Evolutionary conservation across 2,113 vertebrate species (phyloP).

Genomic region (Phyllostomus hastatus): DNA sequence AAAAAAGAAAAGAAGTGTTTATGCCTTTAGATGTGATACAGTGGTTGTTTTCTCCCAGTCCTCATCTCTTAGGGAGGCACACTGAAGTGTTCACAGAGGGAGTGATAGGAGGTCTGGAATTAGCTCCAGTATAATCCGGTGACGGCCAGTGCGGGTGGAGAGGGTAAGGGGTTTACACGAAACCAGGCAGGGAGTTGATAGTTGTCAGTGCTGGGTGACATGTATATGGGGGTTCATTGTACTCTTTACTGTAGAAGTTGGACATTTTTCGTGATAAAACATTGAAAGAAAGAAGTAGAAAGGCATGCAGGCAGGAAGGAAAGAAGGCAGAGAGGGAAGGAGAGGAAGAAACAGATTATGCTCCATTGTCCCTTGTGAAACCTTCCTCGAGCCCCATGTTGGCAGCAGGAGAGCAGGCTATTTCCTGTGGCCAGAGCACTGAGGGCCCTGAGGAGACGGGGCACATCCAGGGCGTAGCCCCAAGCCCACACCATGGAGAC

Average conservation of each 20-base stretch:
- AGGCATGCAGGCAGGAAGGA: not conserved
- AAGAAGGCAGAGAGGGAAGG: not conserved
- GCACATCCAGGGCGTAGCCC: too few species aligned
- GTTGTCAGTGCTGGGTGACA: not conserved
- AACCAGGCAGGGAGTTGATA: not conserved
- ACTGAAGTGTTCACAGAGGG: not conserved
- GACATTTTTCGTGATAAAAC: not conserved
- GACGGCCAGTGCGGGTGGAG: rapidly evolving
- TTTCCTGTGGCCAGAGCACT: not conserved
- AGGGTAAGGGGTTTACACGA: not conserved
- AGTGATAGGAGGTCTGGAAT: not conserved
- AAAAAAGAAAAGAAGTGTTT: not conserved
- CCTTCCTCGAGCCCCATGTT: not conserved
- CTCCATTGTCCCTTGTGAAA: not conserved
- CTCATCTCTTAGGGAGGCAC: not conserved
- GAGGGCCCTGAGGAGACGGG: not conserved
- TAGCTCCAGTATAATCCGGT: too few species aligned
- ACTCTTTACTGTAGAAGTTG: not conserved
- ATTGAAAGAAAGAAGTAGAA: not conserved
- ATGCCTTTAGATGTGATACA: not conserved
- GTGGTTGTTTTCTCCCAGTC: not conserved
- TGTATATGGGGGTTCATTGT: too few species aligned
- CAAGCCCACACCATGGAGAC: not conserved
- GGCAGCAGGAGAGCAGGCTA: not conserved
- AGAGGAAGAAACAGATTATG: not conserved